A percentile compares a stretch with the other conserved stretches of the same genome.
Conservation (phyloP, 2,797 vertebrate genomes). For the Luscinia luscinia region DNA sequence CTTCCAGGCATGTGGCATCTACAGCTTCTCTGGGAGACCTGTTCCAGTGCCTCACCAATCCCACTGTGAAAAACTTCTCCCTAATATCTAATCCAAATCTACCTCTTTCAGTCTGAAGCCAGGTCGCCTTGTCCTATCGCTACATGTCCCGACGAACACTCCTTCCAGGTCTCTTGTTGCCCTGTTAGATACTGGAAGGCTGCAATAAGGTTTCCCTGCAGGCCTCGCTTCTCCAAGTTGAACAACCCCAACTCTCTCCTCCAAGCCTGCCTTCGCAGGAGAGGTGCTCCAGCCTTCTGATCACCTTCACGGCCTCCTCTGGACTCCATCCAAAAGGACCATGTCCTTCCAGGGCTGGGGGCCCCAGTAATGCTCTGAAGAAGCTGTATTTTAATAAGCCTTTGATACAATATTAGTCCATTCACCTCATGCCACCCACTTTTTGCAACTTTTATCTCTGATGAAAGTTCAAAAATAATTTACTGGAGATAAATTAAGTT, state of each 20-base stretch:
- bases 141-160: neutral
- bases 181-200: neutral
- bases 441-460: neutral
- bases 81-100: neutral
- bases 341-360: neutral
- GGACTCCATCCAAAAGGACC: neutral
- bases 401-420: neutral
- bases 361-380: neutral
- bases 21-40: neutral
- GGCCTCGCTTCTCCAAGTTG: neutral
- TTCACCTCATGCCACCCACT: too few species aligned
- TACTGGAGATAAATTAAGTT: neutral
- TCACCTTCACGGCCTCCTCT: accelerated
- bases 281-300: neutral
- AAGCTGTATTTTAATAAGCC: neutral
- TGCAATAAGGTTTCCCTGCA: neutral
- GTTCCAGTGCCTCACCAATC: neutral
- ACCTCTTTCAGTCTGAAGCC: neutral
- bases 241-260: neutral
- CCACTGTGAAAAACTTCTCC: neutral
- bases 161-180: neutral
- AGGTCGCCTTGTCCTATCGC: neutral
- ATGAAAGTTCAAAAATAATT: neutral
- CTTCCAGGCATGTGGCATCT: neutral
- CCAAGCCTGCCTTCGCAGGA: neutral